These are phyloP conservation scores for Papilio dardanus DNA, from an alignment of 1,140 invertebrate genomes.

Conservation along the genomic window DNA sequence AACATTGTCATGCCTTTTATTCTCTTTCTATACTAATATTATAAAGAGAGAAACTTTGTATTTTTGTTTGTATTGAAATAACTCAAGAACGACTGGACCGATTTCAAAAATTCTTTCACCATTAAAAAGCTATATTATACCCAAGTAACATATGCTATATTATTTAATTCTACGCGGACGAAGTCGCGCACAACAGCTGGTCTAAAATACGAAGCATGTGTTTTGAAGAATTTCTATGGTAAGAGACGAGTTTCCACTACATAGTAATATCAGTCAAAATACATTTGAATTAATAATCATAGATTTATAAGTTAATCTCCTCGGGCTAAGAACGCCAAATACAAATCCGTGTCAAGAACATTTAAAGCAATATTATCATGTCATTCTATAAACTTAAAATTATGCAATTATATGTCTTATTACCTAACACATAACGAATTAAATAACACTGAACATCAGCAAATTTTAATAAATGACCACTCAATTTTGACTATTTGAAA, in stretches of 20 bases:
- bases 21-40: too few species aligned
- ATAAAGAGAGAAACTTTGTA: too few species aligned
- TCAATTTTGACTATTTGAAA: constrained; percentile 13
- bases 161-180: too few species aligned
- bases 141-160: too few species aligned
- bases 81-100: too few species aligned
- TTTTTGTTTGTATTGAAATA: too few species aligned
- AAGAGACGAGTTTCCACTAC: not conserved
- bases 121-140: too few species aligned
- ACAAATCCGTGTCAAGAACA: constrained; percentile 19
- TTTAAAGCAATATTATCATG: not conserved
- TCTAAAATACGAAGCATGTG: too few species aligned
- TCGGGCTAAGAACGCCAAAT: not conserved
- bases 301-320: constrained; percentile 22
- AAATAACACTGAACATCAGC: not conserved
- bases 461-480: not conserved
- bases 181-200: too few species aligned
- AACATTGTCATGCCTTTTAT: too few species aligned
- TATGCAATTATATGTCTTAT: not conserved
- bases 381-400: constrained; percentile 18
- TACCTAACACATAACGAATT: not conserved
- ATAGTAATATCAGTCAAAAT: not conserved
- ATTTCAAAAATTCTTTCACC: too few species aligned
- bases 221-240: too few species aligned
- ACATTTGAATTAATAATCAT: not conserved